Evolutionary conservation across 2,797 vertebrate genomes (phyloP).

Genomic region (Staurois parvus): DNA sequence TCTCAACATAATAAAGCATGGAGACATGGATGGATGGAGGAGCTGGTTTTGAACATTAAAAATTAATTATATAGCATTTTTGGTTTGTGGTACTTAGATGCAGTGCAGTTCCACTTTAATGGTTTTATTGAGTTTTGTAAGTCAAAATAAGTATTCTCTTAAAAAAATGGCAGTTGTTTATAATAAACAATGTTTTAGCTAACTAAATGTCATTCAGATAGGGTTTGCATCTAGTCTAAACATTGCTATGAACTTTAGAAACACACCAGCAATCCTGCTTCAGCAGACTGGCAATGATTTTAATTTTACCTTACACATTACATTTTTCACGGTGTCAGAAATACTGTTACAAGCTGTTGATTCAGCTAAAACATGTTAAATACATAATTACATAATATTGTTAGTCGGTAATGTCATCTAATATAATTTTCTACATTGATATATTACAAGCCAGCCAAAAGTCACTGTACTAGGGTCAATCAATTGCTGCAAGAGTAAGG

Average conservation of each 20-base stretch:
- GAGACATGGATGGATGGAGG: too few species aligned
- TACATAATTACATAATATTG: conserved; percentile 28
- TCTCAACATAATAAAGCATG: too few species aligned
- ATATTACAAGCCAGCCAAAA: conserved; percentile 33
- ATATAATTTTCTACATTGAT: conserved; percentile 28
- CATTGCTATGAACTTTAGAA: neutral
- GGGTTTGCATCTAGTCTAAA: neutral
- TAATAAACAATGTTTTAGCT: too few species aligned
- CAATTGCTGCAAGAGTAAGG: conserved; percentile 16
- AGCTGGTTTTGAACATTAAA: too few species aligned
- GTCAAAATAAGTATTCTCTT: too few species aligned
- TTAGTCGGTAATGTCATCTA: conserved; percentile 18
- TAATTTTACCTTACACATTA: conserved; percentile 5
- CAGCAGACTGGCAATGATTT: conserved; percentile 19
- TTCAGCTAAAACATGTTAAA: conserved; percentile 44
- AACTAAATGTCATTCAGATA: neutral
- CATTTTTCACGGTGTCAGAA: conserved; percentile 32
- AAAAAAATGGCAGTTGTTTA: too few species aligned
- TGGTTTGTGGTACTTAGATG: too few species aligned
- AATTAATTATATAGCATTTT: too few species aligned
- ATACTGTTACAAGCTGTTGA: conserved; percentile 26
- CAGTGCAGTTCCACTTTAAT: too few species aligned
- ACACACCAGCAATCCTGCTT: neutral
- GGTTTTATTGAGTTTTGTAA: too few species aligned
- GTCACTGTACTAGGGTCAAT: conserved; percentile 18